Base-by-base conservation (phyloP, 2,888 invertebrate species). In the Melinaea marsaeus region DNA sequence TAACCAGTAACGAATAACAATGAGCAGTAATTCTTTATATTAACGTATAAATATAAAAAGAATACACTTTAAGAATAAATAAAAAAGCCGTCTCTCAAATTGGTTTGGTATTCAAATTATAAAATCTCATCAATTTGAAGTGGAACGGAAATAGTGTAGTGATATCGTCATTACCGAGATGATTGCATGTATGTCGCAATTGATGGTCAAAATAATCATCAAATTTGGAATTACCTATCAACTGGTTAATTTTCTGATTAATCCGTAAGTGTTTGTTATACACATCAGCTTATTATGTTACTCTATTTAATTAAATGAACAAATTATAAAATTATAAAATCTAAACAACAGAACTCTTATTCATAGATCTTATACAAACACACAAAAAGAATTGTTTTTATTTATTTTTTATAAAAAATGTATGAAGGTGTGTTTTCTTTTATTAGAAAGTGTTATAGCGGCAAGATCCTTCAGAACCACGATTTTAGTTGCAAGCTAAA, bases 1-100 rank as follows among this genome's bases (percentile, higher is more conserved):
- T 76, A 73, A 79, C 80, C 79, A 71, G 69, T 9, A 9, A 7
- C 2, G 51, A 51, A 51, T 51, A 51, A 32, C 11, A 51, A 51
- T 7, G 3, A 51, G 32, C n/a, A 2, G 2, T 32, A 51, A 32
- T 51, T 51, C 6, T 9, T 32, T 51, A 32, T n/a, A 51, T n/a
- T 32, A 32, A 51, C 42, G 11, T 42, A 9, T 9, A 42, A 9
- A 42, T 32, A 32, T 11, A 32, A 32, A 51, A 51, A 32, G 32
- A 7, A 9, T 32, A 3, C 32, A 11, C 51, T 7, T 48, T 22
- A 6, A 51, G 9, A 32, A 32, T 51, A 9, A 51, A 4, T 22
- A 22, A 7, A 32, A 32, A 56, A 42, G 13, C 32, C 33, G 13
- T 42, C 34, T 56, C 54, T 57, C 47, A 61, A 64, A 58, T 61